Conservation (phyloP, 37 sponge, comb jelly and placozoan genomes). For the Spongia lamella region DNA sequence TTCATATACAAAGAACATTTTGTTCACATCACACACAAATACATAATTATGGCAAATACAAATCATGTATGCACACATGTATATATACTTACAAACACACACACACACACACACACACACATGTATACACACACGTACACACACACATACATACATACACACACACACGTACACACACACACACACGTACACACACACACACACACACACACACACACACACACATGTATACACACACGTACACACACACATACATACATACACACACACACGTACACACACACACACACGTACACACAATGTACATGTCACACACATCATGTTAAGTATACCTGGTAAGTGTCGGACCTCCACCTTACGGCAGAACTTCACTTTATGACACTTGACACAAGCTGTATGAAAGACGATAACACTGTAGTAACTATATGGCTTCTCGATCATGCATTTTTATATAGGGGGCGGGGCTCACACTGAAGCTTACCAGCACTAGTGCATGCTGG, state of each 20-base stretch:
- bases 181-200: background rate
- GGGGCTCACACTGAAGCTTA: too few species aligned
- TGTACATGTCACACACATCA: too few species aligned
- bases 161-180: background rate
- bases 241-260: slow-evolving; percentile 9
- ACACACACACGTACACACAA: too few species aligned
- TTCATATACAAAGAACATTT: too few species aligned
- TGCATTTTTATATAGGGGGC: background rate
- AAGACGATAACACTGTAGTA: slow-evolving; percentile 1
- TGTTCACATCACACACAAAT: too few species aligned
- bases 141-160: slow-evolving; percentile 8
- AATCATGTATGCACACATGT: too few species aligned
- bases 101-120: too few species aligned
- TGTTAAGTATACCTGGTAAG: slow-evolving; percentile 3
- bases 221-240: background rate
- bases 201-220: slow-evolving; percentile 4
- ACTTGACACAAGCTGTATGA: slow-evolving; percentile 34
- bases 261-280: background rate
- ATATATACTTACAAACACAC: too few species aligned
- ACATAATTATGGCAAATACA: too few species aligned
- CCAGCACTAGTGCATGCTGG: too few species aligned
- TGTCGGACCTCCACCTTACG: slow-evolving; percentile 63
- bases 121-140: background rate
- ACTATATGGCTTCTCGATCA: background rate
- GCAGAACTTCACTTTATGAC: slow-evolving; percentile 57